phyloP scores from a whole-genome alignment of 2,888 invertebrate genomes.

The Apodemia mormo region DNA sequence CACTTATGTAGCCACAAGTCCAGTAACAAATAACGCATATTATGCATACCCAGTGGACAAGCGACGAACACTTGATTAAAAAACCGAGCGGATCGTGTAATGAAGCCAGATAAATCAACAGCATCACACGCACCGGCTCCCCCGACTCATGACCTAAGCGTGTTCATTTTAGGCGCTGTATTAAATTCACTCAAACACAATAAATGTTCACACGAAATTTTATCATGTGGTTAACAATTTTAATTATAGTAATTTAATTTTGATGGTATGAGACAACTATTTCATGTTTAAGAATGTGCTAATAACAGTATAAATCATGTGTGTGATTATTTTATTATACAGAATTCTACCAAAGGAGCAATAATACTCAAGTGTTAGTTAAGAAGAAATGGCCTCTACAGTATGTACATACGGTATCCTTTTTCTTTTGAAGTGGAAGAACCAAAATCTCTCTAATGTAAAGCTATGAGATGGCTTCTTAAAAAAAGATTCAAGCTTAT shows the following conservation, averaged over 20 bases:
- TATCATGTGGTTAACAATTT: neutral
- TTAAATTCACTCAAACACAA: conserved; percentile 25
- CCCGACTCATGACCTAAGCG: conserved; percentile 50
- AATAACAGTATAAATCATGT: too few relatives aligned
- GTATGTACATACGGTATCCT: too few relatives aligned
- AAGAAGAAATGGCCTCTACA: too few relatives aligned
- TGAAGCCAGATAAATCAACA: conserved; percentile 72
- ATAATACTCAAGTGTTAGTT: too few relatives aligned
- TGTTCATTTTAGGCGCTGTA: conserved; percentile 23
- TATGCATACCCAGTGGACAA: conserved; percentile 46
- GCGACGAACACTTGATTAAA: conserved; percentile 47
- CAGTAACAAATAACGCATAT: conserved; percentile 47
- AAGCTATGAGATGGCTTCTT: too few relatives aligned
- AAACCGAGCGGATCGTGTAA: conserved; percentile 56
- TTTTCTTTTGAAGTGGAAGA: too few relatives aligned
- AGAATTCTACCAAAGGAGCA: too few relatives aligned
- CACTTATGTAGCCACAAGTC: conserved; percentile 44
- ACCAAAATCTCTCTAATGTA: too few relatives aligned
- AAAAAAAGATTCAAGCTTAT: too few relatives aligned
- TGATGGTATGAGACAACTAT: neutral
- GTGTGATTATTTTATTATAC: too few relatives aligned
- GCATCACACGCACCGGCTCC: conserved; percentile 60
- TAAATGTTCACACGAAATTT: conserved; percentile 5
- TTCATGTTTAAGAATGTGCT: neutral
- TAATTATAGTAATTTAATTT: neutral